These are phyloP conservation scores for Oeneis ivallda DNA, from an alignment of 2,888 invertebrate genomes.

Conservation along the genomic window DNA sequence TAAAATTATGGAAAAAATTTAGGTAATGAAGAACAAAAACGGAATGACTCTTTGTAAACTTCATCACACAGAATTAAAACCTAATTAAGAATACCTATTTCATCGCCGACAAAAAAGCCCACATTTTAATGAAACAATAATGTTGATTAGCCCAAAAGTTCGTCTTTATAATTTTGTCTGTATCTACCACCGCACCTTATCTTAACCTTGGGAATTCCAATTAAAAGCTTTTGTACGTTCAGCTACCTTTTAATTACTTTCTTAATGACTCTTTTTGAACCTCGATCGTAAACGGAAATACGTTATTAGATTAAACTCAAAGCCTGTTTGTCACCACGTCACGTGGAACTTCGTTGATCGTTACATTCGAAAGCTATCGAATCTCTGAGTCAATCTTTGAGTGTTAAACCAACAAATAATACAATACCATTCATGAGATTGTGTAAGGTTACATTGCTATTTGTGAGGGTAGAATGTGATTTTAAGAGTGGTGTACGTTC, in stretches of 20 bases:
- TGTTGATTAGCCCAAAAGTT: neutral
- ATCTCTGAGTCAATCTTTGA: no score
- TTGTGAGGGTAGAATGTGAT: no score
- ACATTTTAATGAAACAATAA: neutral
- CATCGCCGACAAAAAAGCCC: neutral
- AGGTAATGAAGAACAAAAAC: no score
- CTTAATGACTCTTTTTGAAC: constrained; percentile 1
- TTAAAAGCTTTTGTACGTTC: neutral
- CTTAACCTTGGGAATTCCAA: constrained; percentile 1
- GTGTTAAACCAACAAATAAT: no score
- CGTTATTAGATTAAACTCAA: neutral
- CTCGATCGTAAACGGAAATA: neutral
- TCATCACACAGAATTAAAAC: neutral
- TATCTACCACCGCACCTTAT: neutral
- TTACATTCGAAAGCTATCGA: no score
- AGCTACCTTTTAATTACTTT: neutral
- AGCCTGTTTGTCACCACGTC: neutral
- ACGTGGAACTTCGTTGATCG: no score
- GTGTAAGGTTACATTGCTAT: no score
- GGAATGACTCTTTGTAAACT: no score
- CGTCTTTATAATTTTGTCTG: neutral
- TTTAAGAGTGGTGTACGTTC: no score
- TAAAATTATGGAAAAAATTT: no score
- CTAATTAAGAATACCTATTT: neutral
- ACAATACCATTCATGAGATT: no score